Conservation (phyloP, 2,888 invertebrate genomes). For the Hydriomena furcata region DNA sequence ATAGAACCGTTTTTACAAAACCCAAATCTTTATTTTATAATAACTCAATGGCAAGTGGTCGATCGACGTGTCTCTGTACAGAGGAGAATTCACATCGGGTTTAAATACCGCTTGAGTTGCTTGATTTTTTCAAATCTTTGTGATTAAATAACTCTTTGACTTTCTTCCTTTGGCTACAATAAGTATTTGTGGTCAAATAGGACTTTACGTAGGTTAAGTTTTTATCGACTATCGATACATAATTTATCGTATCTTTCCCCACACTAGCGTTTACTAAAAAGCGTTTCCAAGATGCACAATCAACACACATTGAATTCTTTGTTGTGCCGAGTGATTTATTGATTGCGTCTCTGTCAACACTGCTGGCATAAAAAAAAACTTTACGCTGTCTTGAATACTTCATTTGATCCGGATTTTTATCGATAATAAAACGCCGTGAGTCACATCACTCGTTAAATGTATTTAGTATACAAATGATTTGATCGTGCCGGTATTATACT, state of each 20-base stretch:
- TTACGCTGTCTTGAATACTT: constrained; percentile 77
- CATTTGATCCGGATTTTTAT: constrained; percentile 83
- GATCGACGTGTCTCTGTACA: no score
- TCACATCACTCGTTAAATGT: constrained; percentile 79
- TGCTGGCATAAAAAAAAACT: constrained; percentile 55
- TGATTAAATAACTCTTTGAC: no score
- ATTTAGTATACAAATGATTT: constrained; percentile 77
- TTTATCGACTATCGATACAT: constrained; percentile 20
- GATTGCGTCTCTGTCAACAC: constrained; percentile 83
- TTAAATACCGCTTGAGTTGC: no score
- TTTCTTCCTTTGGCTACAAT: no score
- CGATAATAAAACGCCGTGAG: constrained; percentile 77
- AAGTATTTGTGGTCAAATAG: no score
- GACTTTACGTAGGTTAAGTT: no score
- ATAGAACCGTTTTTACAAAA: no score
- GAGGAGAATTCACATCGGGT: no score
- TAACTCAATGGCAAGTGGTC: no score
- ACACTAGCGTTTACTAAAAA: constrained; percentile 69
- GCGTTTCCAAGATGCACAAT: constrained; percentile 80
- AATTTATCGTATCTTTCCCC: constrained; percentile 39
- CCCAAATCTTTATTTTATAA: no score
- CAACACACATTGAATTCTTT: constrained; percentile 82
- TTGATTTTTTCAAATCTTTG: no score
- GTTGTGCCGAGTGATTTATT: constrained; percentile 80
- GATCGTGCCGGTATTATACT: constrained; percentile 43